Conservation (phyloP, 2,888 invertebrate species). For the Lycia hirtaria region DNA sequence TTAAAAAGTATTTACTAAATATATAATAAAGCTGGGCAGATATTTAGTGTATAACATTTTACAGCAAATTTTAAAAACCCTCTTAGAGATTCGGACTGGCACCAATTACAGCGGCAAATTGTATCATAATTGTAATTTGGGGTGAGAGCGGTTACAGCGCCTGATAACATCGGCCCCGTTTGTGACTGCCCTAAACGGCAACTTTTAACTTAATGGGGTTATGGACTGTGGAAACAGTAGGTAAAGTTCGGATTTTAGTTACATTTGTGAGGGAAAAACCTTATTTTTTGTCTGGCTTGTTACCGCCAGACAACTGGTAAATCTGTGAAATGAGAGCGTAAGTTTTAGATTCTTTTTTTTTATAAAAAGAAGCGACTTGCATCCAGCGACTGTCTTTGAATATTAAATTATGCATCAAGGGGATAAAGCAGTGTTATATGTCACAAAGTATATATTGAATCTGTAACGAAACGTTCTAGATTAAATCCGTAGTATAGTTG, state of each 20-base stretch:
- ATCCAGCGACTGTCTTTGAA: too few species aligned
- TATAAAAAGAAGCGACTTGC: too few species aligned
- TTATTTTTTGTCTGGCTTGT: too few species aligned
- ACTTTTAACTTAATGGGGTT: slow-evolving; percentile 10
- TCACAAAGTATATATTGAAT: too few species aligned
- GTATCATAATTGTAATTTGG: slow-evolving; percentile 39
- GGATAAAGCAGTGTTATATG: too few species aligned
- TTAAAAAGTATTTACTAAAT: neutral
- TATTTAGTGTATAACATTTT: neutral
- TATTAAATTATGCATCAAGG: too few species aligned
- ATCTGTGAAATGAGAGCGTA: too few species aligned
- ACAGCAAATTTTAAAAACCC: slow-evolving; percentile 11
- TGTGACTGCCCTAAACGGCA: slow-evolving; percentile 18
- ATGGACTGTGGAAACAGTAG: slow-evolving; percentile 5
- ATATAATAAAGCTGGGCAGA: neutral
- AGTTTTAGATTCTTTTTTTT: too few species aligned
- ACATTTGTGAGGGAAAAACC: neutral
- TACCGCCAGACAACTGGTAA: too few species aligned
- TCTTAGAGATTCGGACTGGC: slow-evolving; percentile 13
- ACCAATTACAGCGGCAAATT: slow-evolving; percentile 25
- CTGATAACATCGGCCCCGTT: slow-evolving; percentile 33
- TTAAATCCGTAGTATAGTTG: too few species aligned
- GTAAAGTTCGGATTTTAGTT: neutral
- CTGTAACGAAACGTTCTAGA: too few species aligned
- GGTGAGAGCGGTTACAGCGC: slow-evolving; percentile 30